phyloP scores from a whole-genome alignment of 2,888 invertebrate species.

The Criorhina ranunculi region DNA sequence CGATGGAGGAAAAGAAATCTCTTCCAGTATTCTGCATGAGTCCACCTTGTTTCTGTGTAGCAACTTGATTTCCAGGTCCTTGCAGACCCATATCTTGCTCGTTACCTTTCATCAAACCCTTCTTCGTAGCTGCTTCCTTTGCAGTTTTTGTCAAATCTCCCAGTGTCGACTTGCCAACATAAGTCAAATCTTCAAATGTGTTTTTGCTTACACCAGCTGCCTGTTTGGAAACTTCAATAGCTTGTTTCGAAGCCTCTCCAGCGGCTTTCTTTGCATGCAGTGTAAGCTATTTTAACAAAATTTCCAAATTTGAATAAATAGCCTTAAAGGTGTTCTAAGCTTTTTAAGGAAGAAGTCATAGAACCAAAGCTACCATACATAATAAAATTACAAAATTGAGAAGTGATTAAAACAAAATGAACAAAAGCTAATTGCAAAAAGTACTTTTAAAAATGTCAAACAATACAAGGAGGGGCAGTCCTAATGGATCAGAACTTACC shows the following conservation, averaged over 20 bases:
- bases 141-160: slow-evolving; percentile 96
- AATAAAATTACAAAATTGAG: not conserved
- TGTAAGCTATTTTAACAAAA: slow-evolving; percentile 87
- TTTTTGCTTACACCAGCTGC: slow-evolving; percentile 95
- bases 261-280: slow-evolving; percentile 95
- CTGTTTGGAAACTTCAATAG: slow-evolving; percentile 93
- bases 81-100: slow-evolving; percentile 77
- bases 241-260: slow-evolving; percentile 93
- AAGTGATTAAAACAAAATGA: not conserved
- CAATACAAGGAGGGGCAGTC: no score
- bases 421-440: slow-evolving; percentile 34
- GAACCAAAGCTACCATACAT: slow-evolving; percentile 6
- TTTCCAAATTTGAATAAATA: not conserved
- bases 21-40: slow-evolving; percentile 88
- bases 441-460: not conserved
- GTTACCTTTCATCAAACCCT: slow-evolving; percentile 90
- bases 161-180: slow-evolving; percentile 94
- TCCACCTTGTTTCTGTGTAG: slow-evolving; percentile 82
- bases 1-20: slow-evolving; percentile 95
- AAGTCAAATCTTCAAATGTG: slow-evolving; percentile 94
- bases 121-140: slow-evolving; percentile 93
- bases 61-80: slow-evolving; percentile 80
- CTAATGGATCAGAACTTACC: no score
- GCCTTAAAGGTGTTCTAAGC: not conserved
- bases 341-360: not conserved